Base-by-base conservation (phyloP, 2,797 vertebrate species). In the Macropus fuliginosus region DNA sequence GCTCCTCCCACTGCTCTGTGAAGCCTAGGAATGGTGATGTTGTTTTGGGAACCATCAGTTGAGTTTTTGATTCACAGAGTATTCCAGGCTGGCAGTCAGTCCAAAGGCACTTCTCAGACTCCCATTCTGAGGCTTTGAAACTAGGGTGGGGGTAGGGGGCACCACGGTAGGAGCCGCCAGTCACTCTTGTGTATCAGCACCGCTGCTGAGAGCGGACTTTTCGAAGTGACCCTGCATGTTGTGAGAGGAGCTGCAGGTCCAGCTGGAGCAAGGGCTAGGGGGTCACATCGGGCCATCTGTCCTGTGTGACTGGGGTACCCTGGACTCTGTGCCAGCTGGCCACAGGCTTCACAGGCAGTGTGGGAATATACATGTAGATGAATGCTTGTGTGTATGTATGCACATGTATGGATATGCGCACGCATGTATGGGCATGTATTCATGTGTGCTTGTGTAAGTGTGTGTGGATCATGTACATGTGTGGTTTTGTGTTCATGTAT, bases 71-170 rank as follows among this genome's bases (percentile, higher is more conserved):
- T 27, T 9, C 29, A 62, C n/a, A 81, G 34, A 81, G 21, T 40
- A 9, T 81, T 46, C 40, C 18, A 46, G 40, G 21, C 9, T 10
- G n/a, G 21, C 9, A 6, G n/a, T 3, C 9, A 0, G 3, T 24
- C 0, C 11, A 52, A 3, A 27, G 0, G 0, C 52, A 0, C 5
- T 93, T 54, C 2, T 46, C 40, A 27, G 46, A 11, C 40, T 66
- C 62, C 18, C 0, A 40, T 94, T 52, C 54, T 89, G 57, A 31
- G 46, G 21, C 54, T 90, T 0, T 0, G 74, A 28, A 31, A 21
- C 27, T 34, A 57, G 21, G n/a, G 5, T 0, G 1, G 9, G 66
- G 18, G 66, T 46, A 9, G 24, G n/a, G 3, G 18, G 16, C 3
- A 21, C 66, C 16, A 6, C 2, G 18, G n/a, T n/a, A n/a, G 62